These are phyloP conservation scores for Drosophila tanythrix DNA, from an alignment of 2,888 invertebrate genomes.

Conservation along the genomic window DNA sequence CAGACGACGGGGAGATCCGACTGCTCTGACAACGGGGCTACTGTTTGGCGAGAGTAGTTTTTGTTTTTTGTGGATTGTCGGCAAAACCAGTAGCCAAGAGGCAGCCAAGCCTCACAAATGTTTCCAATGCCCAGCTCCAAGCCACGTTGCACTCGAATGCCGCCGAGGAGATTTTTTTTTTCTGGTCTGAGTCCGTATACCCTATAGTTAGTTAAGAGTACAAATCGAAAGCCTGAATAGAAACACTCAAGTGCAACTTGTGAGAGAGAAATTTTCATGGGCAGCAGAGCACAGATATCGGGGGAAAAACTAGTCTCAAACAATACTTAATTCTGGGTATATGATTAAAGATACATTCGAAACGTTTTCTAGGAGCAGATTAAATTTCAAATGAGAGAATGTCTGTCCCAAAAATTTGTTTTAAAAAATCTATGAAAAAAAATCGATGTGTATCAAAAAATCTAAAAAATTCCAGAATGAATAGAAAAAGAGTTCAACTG, in stretches of 20 bases:
- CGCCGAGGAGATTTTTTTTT: slow-evolving; percentile 42
- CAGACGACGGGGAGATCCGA: slow-evolving; percentile 29
- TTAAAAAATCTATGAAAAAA: too few relatives aligned
- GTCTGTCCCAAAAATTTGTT: background rate
- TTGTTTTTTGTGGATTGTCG: slow-evolving; percentile 55
- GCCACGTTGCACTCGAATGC: slow-evolving; percentile 76
- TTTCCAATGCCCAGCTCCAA: slow-evolving; percentile 36
- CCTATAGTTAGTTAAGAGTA: slow-evolving; percentile 25
- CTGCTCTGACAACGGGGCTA: slow-evolving; percentile 67
- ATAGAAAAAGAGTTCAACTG: background rate
- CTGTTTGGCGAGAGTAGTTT: slow-evolving; percentile 61
- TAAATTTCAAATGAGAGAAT: background rate
- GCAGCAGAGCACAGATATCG: background rate
- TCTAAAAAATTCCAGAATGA: background rate
- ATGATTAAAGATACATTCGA: background rate
- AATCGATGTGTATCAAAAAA: too few relatives aligned
- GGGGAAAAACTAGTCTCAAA: background rate
- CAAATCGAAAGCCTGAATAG: background rate
- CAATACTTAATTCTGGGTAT: background rate
- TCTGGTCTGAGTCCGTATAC: slow-evolving; percentile 34
- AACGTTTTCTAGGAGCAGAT: background rate
- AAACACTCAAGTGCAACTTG: background rate
- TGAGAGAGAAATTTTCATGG: background rate
- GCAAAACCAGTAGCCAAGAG: slow-evolving; percentile 71
- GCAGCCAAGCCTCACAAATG: slow-evolving; percentile 50